phyloP scores from a whole-genome alignment of 2,797 vertebrate genomes.

The Heliangelus exortis region DNA sequence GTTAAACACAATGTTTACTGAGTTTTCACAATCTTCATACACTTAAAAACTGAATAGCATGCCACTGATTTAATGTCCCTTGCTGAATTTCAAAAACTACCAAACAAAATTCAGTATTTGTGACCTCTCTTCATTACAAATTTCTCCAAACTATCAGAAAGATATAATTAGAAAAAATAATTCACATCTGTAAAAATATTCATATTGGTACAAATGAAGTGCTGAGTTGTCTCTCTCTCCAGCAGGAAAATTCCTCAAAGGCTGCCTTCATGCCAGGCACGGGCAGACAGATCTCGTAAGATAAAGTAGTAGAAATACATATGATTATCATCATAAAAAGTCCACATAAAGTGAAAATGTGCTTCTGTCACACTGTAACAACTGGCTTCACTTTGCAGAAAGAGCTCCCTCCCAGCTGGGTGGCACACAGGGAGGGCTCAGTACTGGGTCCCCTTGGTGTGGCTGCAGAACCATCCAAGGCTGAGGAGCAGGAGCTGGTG shows the following conservation, averaged over 20 bases:
- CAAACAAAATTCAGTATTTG: neutral
- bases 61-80: neutral
- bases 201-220: neutral
- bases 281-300: neutral
- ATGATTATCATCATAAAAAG: neutral
- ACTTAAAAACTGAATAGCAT: neutral
- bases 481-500: rapidly evolving
- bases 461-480: neutral
- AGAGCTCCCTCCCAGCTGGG: neutral
- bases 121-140: neutral
- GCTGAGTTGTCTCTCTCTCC: neutral
- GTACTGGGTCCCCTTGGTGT: rapidly evolving
- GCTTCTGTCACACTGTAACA: neutral
- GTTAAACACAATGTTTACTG: neutral
- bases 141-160: neutral
- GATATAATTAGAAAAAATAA: neutral
- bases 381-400: neutral
- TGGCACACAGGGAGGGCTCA: neutral
- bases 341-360: neutral
- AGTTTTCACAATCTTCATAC: neutral
- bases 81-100: neutral
- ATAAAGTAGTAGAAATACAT: neutral
- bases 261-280: neutral
- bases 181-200: neutral
- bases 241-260: neutral